phyloP scores from a whole-genome alignment of 1,140 invertebrate species.

The Coptotermes formosanus region DNA sequence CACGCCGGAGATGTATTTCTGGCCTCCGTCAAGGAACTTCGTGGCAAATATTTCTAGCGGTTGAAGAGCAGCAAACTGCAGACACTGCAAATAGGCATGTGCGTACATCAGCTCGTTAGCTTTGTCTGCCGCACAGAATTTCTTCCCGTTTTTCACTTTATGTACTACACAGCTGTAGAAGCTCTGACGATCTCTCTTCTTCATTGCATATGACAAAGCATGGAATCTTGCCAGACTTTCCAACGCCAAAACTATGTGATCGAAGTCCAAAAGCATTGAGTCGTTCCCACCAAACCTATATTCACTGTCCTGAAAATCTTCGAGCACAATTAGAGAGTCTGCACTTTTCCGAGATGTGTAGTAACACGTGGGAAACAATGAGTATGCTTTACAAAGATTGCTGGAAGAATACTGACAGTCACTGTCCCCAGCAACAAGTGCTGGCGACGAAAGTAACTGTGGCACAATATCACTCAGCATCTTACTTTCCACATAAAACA shows the following conservation, averaged over 20 bases:
- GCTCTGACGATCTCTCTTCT: conserved; percentile 38
- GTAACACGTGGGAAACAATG: conserved; percentile 23
- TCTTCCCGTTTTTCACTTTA: background rate
- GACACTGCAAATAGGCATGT: background rate
- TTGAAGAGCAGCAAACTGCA: background rate
- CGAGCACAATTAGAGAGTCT: conserved; percentile 21
- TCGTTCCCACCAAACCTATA: background rate
- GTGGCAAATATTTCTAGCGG: background rate
- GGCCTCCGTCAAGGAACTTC: no score
- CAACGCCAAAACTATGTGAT: conserved; percentile 38
- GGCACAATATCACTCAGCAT: background rate
- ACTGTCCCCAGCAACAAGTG: background rate
- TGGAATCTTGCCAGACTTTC: conserved; percentile 47
- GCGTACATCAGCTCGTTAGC: background rate
- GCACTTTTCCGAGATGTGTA: background rate
- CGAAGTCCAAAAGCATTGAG: background rate
- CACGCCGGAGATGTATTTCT: background rate
- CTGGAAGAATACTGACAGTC: background rate
- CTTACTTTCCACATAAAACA: conserved; percentile 7
- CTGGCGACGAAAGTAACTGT: background rate
- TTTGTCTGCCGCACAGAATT: background rate
- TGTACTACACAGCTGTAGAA: conserved; percentile 41
- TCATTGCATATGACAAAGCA: conserved; percentile 44
- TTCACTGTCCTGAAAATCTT: background rate
- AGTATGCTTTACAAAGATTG: background rate